Percentiles rank a stretch among this genome's conserved stretches.
phyloP scores from a whole-genome alignment of 2,888 invertebrate species.

The Machimus atricapillus region DNA sequence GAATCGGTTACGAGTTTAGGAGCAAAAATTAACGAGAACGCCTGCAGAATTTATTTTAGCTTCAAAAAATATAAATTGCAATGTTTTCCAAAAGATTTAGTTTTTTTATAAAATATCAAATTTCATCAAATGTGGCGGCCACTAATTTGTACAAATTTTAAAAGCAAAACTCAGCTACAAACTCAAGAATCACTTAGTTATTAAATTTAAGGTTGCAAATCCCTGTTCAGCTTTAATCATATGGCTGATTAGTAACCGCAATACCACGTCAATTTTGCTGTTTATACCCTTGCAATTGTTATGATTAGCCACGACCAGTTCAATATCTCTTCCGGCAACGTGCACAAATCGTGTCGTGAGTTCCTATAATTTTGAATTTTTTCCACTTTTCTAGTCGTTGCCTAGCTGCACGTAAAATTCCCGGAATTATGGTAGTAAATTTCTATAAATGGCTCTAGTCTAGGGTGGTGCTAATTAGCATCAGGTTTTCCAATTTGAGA shows the following conservation, averaged over 20 bases:
- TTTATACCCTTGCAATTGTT: neutral
- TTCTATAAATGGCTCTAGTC: neutral
- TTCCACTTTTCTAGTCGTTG: neutral
- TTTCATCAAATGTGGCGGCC: no score
- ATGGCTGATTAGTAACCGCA: neutral
- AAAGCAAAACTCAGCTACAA: neutral
- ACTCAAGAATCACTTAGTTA: neutral
- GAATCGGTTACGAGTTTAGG: no score
- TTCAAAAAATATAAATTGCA: no score
- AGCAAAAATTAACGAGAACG: no score
- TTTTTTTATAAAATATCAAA: no score
- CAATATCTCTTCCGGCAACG: constrained; percentile 7
- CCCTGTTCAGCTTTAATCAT: neutral
- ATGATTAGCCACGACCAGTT: neutral
- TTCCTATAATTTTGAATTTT: neutral
- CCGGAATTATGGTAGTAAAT: neutral
- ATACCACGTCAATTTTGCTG: neutral
- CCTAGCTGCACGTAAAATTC: neutral
- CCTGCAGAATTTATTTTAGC: no score
- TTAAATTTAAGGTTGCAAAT: neutral
- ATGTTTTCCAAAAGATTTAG: no score
- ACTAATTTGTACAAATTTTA: neutral
- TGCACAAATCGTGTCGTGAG: neutral
- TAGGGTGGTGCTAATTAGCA: neutral
- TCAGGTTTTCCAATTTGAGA: neutral